Evolutionary conservation across 2,113 vertebrate genomes (phyloP).

Genomic region (Chinchilla lanigera): DNA sequence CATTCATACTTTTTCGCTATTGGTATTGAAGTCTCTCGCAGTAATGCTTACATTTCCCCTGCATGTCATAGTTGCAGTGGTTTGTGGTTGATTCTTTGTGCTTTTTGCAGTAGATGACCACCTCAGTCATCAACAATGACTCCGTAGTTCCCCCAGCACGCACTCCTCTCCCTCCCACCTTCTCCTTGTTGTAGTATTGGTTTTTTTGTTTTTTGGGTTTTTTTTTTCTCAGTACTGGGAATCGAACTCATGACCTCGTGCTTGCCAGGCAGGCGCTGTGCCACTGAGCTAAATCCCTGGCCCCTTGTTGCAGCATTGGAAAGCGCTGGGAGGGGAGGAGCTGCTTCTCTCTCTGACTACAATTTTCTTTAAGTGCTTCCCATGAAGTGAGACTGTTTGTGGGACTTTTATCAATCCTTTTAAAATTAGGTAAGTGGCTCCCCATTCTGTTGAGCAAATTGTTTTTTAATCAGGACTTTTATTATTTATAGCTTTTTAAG

Average conservation of each 20-base stretch:
- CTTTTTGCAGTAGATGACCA: not conserved
- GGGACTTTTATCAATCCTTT: not conserved
- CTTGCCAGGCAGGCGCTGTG: no score
- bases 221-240: no score
- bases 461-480: slow-evolving; percentile 15
- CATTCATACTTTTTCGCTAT: not conserved
- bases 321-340: not conserved
- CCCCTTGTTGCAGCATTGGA: not conserved
- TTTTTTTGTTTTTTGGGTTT: no score
- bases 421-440: not conserved
- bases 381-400: not conserved
- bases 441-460: not conserved
- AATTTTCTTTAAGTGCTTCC: not conserved
- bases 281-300: no score
- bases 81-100: not conserved
- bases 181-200: not conserved
- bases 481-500: not conserved
- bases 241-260: no score
- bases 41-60: not conserved
- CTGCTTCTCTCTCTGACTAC: not conserved
- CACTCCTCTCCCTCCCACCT: not conserved
- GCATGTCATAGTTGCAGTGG: not conserved
- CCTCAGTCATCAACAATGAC: not conserved
- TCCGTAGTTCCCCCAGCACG: not conserved
- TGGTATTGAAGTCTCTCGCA: not conserved